phyloP scores from a whole-genome alignment of 2,888 invertebrate genomes.

The Lasioglossum vierecki region DNA sequence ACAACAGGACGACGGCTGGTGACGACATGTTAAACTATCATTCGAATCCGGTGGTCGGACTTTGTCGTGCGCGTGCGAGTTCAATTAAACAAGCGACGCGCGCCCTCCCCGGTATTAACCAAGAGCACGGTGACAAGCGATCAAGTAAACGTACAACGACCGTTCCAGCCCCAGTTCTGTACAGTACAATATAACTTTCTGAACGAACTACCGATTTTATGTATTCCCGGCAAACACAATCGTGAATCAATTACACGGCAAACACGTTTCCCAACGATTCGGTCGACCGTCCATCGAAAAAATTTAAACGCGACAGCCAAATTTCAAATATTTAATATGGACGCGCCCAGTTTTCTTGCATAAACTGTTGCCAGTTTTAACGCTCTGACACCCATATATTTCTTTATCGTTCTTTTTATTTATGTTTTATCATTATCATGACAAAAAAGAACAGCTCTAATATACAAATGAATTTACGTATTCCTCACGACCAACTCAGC shows the following conservation, averaged over 20 bases:
- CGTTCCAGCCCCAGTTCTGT: not conserved
- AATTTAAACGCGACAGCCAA: not conserved
- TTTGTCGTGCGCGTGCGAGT: constrained; percentile 67
- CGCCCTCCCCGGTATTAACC: constrained; percentile 58
- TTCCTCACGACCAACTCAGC: no score
- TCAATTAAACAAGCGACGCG: constrained; percentile 69
- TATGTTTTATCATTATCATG: no score
- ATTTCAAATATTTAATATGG: not conserved
- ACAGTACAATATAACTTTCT: not conserved
- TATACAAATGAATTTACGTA: no score
- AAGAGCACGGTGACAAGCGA: constrained; percentile 43
- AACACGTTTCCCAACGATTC: not conserved
- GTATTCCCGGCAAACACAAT: not conserved
- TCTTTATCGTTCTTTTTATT: no score
- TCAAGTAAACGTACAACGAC: constrained; percentile 14
- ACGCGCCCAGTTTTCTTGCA: no score
- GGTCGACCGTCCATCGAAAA: not conserved
- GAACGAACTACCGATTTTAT: not conserved
- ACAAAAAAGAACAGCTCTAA: no score
- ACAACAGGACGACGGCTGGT: constrained; percentile 64
- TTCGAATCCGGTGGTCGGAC: constrained; percentile 65
- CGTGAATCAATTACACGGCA: not conserved
- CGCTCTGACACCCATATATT: no score
- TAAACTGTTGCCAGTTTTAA: no score
- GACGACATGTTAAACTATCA: constrained; percentile 74